Evolutionary conservation across 1,140 invertebrate species (phyloP).

Genomic region (Adoxophyes honmai): DNA sequence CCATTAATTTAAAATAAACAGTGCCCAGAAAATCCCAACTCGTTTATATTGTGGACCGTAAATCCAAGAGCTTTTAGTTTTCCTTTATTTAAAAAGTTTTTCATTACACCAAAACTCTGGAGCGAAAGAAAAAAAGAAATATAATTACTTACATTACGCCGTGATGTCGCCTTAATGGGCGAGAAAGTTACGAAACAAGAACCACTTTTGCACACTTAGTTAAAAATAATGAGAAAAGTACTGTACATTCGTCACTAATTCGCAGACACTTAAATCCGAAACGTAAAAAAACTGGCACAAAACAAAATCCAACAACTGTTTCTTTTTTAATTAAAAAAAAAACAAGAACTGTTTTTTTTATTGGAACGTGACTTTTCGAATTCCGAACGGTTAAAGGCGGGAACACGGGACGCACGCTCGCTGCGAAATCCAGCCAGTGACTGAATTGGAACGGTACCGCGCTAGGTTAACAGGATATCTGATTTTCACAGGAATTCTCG

Average conservation of each 20-base stretch:
- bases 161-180: not conserved
- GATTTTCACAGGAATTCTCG: not conserved
- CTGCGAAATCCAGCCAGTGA: not conserved
- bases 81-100: too few relatives aligned
- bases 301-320: not conserved
- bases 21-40: too few relatives aligned
- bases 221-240: not conserved
- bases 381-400: not conserved
- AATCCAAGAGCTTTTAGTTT: too few relatives aligned
- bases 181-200: not conserved
- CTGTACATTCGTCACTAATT: not conserved
- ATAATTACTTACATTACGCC: constrained; percentile 7
- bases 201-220: not conserved
- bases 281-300: not conserved
- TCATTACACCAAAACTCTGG: too few relatives aligned
- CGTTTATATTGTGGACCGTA: too few relatives aligned
- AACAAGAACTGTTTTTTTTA: not conserved
- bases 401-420: constrained; percentile 2
- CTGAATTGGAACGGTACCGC: not conserved
- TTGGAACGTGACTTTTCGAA: not conserved
- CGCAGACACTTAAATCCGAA: not conserved
- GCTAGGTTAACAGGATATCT: not conserved
- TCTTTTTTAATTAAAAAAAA: not conserved
- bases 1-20: too few relatives aligned
- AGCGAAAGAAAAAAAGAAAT: too few relatives aligned